These are phyloP conservation scores for Psylliodes chrysocephalus DNA, from an alignment of 2,888 invertebrate genomes.

Conservation along the genomic window DNA sequence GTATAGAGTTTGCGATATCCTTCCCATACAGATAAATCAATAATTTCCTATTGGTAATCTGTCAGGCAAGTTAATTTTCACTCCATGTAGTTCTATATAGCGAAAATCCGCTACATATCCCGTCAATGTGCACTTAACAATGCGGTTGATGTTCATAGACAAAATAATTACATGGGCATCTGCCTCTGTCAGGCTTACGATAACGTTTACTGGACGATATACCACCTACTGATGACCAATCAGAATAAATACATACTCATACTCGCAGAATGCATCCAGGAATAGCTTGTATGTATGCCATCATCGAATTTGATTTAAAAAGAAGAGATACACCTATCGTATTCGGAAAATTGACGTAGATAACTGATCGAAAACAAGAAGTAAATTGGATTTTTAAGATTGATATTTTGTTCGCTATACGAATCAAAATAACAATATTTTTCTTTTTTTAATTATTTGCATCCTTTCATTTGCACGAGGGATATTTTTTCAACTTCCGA, in stretches of 20 bases:
- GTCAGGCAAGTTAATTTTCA: slow-evolving; percentile 23
- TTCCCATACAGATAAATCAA: slow-evolving; percentile 17
- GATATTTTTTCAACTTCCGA: too few species aligned
- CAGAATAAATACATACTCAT: background rate
- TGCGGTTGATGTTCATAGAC: slow-evolving; percentile 35
- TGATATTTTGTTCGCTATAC: too few species aligned
- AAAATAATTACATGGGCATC: slow-evolving; percentile 43
- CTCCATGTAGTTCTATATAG: slow-evolving; percentile 10
- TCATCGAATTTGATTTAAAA: too few species aligned
- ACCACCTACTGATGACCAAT: slow-evolving; percentile 19
- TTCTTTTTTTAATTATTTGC: too few species aligned
- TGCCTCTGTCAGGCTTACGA: slow-evolving; percentile 40
- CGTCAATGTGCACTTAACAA: slow-evolving; percentile 29
- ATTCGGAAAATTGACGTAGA: too few species aligned
- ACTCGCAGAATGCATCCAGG: too few species aligned
- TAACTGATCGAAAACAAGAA: too few species aligned
- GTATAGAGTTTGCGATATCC: slow-evolving; percentile 9
- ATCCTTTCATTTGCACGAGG: too few species aligned
- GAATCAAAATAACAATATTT: too few species aligned
- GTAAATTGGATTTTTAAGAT: too few species aligned
- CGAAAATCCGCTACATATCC: slow-evolving; percentile 25
- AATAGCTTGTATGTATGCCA: too few species aligned
- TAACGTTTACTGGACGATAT: slow-evolving; percentile 14
- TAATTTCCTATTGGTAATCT: slow-evolving; percentile 9
- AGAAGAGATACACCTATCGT: too few species aligned